These are phyloP conservation scores for Pteronotus mesoamericanus DNA, from an alignment of 2,797 vertebrate genomes.

Conservation along the genomic window DNA sequence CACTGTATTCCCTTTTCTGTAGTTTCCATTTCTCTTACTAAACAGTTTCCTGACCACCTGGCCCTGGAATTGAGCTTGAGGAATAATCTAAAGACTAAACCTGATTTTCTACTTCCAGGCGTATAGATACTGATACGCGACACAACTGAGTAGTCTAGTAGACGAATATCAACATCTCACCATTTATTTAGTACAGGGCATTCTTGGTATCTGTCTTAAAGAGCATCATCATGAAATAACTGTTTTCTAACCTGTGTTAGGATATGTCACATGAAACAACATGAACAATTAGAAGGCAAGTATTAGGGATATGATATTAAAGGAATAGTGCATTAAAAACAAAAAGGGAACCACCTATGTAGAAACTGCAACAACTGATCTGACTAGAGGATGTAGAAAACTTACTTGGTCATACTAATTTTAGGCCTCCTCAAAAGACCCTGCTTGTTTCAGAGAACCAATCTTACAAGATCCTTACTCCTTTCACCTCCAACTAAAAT, in stretches of 20 bases:
- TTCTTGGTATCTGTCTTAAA: background rate
- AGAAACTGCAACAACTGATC: background rate
- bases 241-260: background rate
- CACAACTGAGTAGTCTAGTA: background rate
- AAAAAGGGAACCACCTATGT: background rate
- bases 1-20: background rate
- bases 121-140: background rate
- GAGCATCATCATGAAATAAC: background rate
- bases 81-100: background rate
- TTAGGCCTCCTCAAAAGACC: background rate
- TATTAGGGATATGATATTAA: background rate
- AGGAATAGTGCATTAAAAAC: background rate
- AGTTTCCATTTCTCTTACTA: background rate
- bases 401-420: background rate
- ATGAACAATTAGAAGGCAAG: background rate
- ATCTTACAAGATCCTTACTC: background rate
- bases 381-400: background rate
- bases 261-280: background rate
- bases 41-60: background rate
- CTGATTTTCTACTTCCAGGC: background rate
- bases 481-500: background rate
- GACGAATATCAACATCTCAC: background rate
- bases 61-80: background rate
- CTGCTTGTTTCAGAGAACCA: background rate
- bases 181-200: background rate